Base-by-base conservation (phyloP, 2,113 vertebrate species). In the Hypomesus transpacificus region DNA sequence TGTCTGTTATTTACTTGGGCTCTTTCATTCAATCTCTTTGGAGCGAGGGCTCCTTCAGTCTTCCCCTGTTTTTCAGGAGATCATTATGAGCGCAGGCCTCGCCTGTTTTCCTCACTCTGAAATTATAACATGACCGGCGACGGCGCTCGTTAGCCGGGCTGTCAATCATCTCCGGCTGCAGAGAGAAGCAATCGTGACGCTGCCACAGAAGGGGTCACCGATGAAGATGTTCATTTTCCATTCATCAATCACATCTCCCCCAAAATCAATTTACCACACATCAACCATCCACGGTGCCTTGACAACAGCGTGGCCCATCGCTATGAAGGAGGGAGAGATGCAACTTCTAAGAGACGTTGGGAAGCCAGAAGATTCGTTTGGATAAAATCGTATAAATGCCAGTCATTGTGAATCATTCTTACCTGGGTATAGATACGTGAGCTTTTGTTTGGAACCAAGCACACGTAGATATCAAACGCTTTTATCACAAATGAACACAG, bases 201-300 rank as follows among this genome's bases (percentile, higher is more conserved):
- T 14, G 76, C 78, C n/a, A 1, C 78, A 24, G n/a, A 65, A 66
- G 77, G 88, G 91, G 89, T 91, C 87, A 90, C 75, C 84, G 85
- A 91, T 77, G 81, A 90, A 91, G 87, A 89, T 80, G 84, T 85
- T 90, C 84, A 63, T 75, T 90, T 88, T 91, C 87, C 84, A 88
- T 87, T 92, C 84, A 92, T 91, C 88, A 87, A 90, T 92, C 90
- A 92, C 87, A 83, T 90, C 89, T 89, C 86, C 79, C 77, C 84
- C 90, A 75, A 88, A 91, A 92, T 92, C 89, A 87, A 89, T 92
- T 94, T 91, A 87, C 80, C 85, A 75, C 85, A 82, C 88, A 78
- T 89, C 87, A 83, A 88, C 89, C 78, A n/a, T 69, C 72, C 20
- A 22, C 16, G 17, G 71, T 24, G 77, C 86, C 77, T 78, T 80